phyloP scores from a whole-genome alignment of 2,797 vertebrate genomes.

The Remorina albescens region DNA sequence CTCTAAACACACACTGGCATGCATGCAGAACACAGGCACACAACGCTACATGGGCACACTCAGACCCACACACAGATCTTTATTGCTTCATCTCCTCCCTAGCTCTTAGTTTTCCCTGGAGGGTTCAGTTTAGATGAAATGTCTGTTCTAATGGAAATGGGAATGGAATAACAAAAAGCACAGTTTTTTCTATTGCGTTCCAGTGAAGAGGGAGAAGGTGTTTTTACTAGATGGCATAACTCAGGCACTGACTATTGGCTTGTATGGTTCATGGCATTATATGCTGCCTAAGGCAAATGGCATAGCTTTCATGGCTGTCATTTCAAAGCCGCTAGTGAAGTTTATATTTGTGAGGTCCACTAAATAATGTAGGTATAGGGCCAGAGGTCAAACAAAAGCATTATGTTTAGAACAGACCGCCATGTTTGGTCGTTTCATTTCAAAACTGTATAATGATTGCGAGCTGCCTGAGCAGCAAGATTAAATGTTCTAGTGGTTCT shows the following conservation, averaged over 20 bases:
- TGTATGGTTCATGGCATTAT: conserved; percentile 63
- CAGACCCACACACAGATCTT: conserved; percentile 52
- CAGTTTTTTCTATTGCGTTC: conserved; percentile 72
- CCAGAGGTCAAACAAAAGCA: conserved; percentile 43
- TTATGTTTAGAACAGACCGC: too few species aligned
- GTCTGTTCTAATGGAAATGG: conserved; percentile 91
- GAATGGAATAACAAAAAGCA: conserved; percentile 88
- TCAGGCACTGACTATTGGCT: conserved; percentile 64
- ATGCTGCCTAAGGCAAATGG: conserved; percentile 68
- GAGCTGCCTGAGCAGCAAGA: conserved; percentile 4
- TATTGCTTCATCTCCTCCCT: conserved; percentile 79
- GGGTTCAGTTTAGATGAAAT: conserved; percentile 89
- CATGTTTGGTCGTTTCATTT: conserved; percentile 8
- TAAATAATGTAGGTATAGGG: conserved; percentile 60
- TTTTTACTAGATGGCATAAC: conserved; percentile 75
- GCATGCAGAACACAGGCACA: conserved; percentile 37
- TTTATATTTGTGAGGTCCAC: conserved; percentile 38
- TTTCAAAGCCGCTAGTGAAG: conserved; percentile 52
- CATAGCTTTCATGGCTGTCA: conserved; percentile 71
- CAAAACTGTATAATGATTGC: background rate
- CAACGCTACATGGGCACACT: conserved; percentile 43
- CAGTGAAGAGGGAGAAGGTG: conserved; percentile 68
- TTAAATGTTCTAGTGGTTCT: conserved; percentile 9
- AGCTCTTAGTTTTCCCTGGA: conserved; percentile 84
- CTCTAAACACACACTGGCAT: conserved; percentile 51